Evolutionary conservation across 64 coral and sea anemone genomes (phyloP), one percentile per base, ranked within the genome.

Genomic region (Pocillopora verrucosa): DNA sequence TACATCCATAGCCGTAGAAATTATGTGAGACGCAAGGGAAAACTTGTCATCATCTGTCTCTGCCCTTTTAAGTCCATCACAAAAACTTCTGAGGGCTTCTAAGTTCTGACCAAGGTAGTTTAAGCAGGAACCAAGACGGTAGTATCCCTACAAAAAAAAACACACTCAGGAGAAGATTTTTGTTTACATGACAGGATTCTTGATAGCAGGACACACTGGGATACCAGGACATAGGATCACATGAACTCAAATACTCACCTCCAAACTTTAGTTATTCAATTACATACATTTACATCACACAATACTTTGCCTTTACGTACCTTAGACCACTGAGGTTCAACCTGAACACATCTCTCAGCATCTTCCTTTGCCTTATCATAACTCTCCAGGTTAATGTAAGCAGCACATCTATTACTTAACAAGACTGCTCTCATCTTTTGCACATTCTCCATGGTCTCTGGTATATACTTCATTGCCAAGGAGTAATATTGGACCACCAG

Each of bases 281-380:
- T 67, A 22, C 1, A n/a, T 22, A 10, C 9, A 19, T 36, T 22
- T 14, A 78, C 9, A 36, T 11, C 65, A 69, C 20, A 16, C 25
- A 78, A 20, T 26, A 5, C 10, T 5, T 37, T 11, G 37, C 20
- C 26, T 36, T 79, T 4, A 1, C 9, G 1, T 83, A 90, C 89
- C 89, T 90, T 90, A 16, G 90, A 92, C 90, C 90, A 92, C 16
- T 56, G 34, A 14, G 90, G 90, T 20, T 87, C 86, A 34, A 72
- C 78, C 25, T 77, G 63, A n/a, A 87, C 83, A 80, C 90, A 87
- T 80, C 22, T 76, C 14, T 80, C 60, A 15, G 90, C 90, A 87
- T 92, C 90, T 74, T 24, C 30, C n/a, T 87, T 36, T 20, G 90
- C 90, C 35, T 86, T n/a, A 19, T 73, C 59, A 59, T 87, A 91